Conservation (phyloP, 2,797 vertebrate genomes). For the Pitangus sulphuratus region DNA sequence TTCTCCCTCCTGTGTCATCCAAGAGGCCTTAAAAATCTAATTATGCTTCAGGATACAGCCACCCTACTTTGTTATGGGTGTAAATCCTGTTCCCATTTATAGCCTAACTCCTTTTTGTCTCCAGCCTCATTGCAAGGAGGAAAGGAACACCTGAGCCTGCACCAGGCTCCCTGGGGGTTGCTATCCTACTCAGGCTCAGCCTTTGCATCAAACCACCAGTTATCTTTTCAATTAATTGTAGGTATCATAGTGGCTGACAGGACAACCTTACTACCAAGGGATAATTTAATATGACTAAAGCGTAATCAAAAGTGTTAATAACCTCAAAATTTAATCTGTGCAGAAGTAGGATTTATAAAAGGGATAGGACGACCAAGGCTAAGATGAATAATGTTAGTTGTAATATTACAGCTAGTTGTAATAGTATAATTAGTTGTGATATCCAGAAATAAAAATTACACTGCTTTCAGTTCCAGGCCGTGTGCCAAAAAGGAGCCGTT, state of each 20-base stretch:
- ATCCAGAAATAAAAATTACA: conserved; percentile 60
- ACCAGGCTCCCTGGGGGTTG: background rate
- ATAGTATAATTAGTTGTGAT: conserved; percentile 71
- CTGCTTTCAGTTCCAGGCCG: background rate
- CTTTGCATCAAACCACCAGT: background rate
- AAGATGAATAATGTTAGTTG: conserved; percentile 65
- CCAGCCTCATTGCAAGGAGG: background rate
- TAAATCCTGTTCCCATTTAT: background rate
- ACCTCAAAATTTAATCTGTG: conserved; percentile 61
- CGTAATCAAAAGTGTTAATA: conserved; percentile 67
- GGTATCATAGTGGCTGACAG: conserved; percentile 39
- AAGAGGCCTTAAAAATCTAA: background rate
- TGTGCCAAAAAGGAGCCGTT: conserved; percentile 28
- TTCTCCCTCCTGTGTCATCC: background rate
- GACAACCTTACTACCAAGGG: conserved; percentile 31
- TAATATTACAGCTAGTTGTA: conserved; percentile 61
- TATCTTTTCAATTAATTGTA: conserved; percentile 60
- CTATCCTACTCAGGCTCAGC: background rate
- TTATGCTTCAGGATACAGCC: background rate
- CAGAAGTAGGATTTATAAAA: conserved; percentile 53
- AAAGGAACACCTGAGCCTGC: background rate
- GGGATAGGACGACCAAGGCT: conserved; percentile 27
- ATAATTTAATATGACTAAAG: conserved; percentile 65
- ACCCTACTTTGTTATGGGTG: background rate
- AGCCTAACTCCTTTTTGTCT: background rate